Evolutionary conservation across 2,797 vertebrate species (phyloP).

Genomic region (Gouania willdenowi): DNA sequence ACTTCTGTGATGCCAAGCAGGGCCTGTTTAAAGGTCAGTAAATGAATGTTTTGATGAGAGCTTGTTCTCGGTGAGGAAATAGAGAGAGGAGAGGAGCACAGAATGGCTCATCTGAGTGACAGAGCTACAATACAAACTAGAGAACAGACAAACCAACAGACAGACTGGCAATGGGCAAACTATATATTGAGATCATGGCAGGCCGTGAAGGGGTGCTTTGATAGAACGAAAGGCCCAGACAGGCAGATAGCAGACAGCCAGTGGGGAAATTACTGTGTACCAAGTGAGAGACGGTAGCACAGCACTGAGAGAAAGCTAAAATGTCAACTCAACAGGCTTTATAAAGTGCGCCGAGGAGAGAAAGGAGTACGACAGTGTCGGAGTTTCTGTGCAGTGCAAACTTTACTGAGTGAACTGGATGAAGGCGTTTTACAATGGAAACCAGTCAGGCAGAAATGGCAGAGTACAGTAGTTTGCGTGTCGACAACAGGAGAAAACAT

Average conservation of each 20-base stretch:
- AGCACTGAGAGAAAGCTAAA: constrained; percentile 37
- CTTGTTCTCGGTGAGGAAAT: constrained; percentile 32
- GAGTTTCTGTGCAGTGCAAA: too few species aligned
- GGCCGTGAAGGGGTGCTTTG: constrained; percentile 36
- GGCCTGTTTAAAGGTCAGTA: constrained; percentile 46
- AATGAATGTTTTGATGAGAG: constrained; percentile 43
- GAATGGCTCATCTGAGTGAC: constrained; percentile 3
- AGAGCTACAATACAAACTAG: constrained; percentile 7
- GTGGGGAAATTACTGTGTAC: constrained; percentile 60
- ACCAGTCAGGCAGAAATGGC: too few species aligned
- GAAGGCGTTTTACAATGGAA: too few species aligned
- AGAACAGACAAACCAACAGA: not conserved
- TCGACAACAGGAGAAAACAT: too few species aligned
- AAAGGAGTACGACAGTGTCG: not conserved
- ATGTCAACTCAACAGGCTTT: constrained; percentile 63
- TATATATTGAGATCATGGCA: constrained; percentile 41
- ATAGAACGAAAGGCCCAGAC: constrained; percentile 32
- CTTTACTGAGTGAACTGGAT: too few species aligned
- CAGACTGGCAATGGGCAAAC: constrained; percentile 19
- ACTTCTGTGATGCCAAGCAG: constrained; percentile 39
- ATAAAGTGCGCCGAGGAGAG: constrained; percentile 20
- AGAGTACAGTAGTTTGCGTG: too few species aligned
- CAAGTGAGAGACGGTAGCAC: constrained; percentile 26
- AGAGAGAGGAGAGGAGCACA: constrained; percentile 17
- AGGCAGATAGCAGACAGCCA: constrained; percentile 56